Evolutionary conservation across 2,888 invertebrate genomes (phyloP).

Genomic region (Embidobia sp.): DNA sequence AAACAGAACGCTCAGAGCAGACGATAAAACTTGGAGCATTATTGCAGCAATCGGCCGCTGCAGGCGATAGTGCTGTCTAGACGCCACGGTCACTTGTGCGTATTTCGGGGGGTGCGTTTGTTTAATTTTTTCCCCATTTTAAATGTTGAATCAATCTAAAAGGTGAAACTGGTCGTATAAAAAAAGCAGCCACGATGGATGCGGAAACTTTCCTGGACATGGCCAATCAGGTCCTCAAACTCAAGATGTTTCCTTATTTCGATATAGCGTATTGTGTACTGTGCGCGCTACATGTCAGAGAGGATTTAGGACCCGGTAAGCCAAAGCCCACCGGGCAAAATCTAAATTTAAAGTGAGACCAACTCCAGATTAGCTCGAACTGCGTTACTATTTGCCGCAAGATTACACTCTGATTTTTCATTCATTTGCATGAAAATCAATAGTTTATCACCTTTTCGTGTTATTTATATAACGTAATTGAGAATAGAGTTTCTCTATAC

Average conservation of each 20-base stretch:
- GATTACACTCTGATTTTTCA: too few relatives aligned
- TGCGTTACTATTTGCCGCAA: too few relatives aligned
- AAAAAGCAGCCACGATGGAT: constrained; percentile 87
- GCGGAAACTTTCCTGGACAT: constrained; percentile 98
- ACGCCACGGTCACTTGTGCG: constrained; percentile 33
- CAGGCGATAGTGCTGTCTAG: constrained; percentile 34
- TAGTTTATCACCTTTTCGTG: not conserved
- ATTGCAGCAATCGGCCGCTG: constrained; percentile 11
- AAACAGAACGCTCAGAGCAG: constrained; percentile 4
- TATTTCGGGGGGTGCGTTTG: constrained; percentile 43
- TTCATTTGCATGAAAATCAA: not conserved
- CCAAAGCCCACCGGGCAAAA: constrained; percentile 75
- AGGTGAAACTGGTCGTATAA: constrained; percentile 20
- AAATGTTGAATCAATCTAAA: constrained; percentile 39
- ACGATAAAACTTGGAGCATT: not conserved
- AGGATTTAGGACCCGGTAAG: constrained; percentile 96
- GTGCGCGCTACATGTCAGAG: constrained; percentile 96
- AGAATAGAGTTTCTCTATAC: too few relatives aligned
- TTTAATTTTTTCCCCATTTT: constrained; percentile 33
- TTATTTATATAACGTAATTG: too few relatives aligned
- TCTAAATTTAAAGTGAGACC: constrained; percentile 78
- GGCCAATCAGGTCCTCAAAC: constrained; percentile 98
- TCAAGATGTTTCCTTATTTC: constrained; percentile 99
- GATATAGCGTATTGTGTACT: constrained; percentile 98
- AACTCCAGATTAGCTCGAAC: constrained; percentile 69